Conservation (phyloP, 2,113 vertebrate genomes). For the Lepidothrix coronata region DNA sequence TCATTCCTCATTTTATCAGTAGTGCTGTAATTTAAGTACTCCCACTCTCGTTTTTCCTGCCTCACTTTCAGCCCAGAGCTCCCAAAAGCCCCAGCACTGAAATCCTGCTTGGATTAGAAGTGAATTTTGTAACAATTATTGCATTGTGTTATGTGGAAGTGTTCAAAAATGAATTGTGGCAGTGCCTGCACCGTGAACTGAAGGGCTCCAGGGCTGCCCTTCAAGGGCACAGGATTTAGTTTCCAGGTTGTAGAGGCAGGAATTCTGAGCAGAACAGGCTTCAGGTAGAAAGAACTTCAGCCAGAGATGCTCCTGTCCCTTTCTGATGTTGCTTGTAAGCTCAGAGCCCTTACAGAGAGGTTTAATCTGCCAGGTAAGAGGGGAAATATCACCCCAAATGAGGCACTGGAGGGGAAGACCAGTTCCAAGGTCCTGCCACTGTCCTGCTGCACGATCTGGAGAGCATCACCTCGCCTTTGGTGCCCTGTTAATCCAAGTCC, state of each 20-base stretch:
- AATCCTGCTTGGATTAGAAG: background rate
- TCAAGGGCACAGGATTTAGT: background rate
- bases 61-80: background rate
- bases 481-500: background rate
- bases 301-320: background rate
- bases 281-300: background rate
- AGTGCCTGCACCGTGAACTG: background rate
- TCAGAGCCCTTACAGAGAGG: background rate
- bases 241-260: background rate
- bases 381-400: rapidly evolving
- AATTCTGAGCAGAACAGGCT: background rate
- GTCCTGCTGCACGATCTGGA: rapidly evolving
- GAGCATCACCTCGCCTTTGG: background rate
- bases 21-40: background rate
- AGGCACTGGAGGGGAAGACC: background rate
- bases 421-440: background rate
- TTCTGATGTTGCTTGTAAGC: rapidly evolving
- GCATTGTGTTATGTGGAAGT: background rate
- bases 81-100: background rate
- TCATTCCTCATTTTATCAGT: background rate
- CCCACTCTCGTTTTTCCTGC: background rate
- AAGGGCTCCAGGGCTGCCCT: background rate
- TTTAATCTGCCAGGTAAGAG: background rate
- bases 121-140: background rate
- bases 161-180: background rate